Percentiles rank a stretch among this genome's conserved stretches.
These are phyloP conservation scores for Trinorchestia longiramus DNA, from an alignment of 1,140 invertebrate genomes.

Conservation along the genomic window DNA sequence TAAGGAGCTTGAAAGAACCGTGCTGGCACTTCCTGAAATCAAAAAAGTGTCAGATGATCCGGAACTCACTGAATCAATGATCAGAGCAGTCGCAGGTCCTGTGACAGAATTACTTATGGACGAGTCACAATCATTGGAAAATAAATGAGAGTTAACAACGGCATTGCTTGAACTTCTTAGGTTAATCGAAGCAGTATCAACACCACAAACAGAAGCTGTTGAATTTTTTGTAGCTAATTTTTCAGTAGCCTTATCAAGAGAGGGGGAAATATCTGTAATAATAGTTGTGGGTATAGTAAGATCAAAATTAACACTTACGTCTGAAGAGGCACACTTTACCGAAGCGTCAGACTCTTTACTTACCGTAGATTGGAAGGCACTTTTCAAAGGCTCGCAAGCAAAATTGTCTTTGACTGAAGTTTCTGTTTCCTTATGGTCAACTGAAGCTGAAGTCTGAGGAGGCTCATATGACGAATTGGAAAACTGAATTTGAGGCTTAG, in stretches of 20 bases:
- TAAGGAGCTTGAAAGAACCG: not conserved
- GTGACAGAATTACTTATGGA: not conserved
- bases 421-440: not conserved
- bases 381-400: not conserved
- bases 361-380: conserved; percentile 21
- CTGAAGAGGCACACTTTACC: not conserved
- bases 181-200: not conserved
- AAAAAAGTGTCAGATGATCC: not conserved
- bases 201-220: not conserved
- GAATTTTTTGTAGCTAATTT: not conserved
- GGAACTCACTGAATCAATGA: not conserved
- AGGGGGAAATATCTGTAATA: not conserved
- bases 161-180: not conserved
- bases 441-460: not conserved
- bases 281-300: not conserved
- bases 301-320: not conserved
- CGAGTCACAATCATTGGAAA: not conserved
- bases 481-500: not conserved
- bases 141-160: not conserved
- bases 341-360: not conserved
- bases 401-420: not conserved
- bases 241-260: not conserved
- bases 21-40: not conserved
- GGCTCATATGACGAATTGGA: not conserved
- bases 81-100: not conserved